phyloP scores from a whole-genome alignment of 2,888 invertebrate species.

The Chrysolina americana region DNA sequence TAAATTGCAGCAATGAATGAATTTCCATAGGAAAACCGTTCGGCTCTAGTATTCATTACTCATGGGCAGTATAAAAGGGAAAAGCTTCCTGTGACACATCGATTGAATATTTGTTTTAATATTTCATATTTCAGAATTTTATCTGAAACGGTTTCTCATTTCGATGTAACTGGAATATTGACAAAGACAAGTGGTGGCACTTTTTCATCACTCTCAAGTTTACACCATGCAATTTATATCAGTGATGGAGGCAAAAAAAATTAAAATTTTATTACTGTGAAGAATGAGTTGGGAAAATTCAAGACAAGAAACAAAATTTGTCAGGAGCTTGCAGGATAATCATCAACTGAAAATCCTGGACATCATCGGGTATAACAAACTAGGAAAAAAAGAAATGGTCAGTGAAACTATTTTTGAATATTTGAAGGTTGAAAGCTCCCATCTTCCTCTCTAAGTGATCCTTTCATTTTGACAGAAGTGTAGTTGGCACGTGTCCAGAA shows the following conservation, averaged over 20 bases:
- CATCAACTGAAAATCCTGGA: too few species aligned
- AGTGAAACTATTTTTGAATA: too few species aligned
- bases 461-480: too few species aligned
- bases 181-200: neutral
- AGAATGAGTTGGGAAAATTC: too few species aligned
- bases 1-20: neutral
- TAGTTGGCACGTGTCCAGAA: too few species aligned
- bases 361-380: too few species aligned
- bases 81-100: constrained; percentile 10
- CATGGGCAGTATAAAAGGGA: neutral
- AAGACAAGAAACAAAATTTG: too few species aligned
- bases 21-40: constrained; percentile 3
- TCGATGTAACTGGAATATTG: neutral
- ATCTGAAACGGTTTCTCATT: neutral
- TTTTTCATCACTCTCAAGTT: neutral
- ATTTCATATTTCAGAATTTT: constrained; percentile 11
- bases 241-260: neutral
- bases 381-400: too few species aligned
- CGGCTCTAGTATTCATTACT: neutral
- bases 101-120: constrained; percentile 3
- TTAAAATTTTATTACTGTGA: neutral
- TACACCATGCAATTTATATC: neutral
- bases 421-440: too few species aligned
- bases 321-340: too few species aligned
- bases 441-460: too few species aligned